These are phyloP conservation scores for Ichneumoninae sp. DNA, from an alignment of 2,888 invertebrate genomes.

Conservation along the genomic window DNA sequence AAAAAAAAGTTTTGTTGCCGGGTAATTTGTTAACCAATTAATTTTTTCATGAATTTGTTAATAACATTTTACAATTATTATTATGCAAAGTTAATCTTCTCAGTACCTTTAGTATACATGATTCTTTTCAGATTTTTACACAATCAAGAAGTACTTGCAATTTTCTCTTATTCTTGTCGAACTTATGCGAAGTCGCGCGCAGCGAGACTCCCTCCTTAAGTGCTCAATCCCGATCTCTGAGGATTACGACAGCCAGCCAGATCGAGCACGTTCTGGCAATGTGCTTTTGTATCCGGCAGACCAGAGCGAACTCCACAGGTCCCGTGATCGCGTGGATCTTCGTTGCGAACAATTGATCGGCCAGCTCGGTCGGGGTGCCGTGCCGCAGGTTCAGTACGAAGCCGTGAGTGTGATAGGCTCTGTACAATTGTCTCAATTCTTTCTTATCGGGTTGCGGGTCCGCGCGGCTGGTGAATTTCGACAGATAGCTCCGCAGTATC, in stretches of 20 bases:
- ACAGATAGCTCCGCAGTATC: slow-evolving; percentile 76
- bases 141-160: no score
- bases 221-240: slow-evolving; percentile 76
- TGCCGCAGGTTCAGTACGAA: slow-evolving; percentile 79
- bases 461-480: slow-evolving; percentile 70
- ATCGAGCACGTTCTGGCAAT: slow-evolving; percentile 80
- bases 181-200: no score
- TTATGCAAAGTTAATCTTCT: no score
- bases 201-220: neutral
- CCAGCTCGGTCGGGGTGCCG: slow-evolving; percentile 73
- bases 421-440: slow-evolving; percentile 78
- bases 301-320: slow-evolving; percentile 81
- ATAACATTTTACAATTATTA: no score
- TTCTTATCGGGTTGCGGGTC: slow-evolving; percentile 76
- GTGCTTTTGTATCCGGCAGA: slow-evolving; percentile 77
- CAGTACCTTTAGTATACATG: no score
- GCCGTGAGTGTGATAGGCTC: slow-evolving; percentile 81
- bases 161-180: no score
- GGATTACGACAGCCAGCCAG: slow-evolving; percentile 79
- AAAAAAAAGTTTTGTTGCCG: no score
- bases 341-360: slow-evolving; percentile 77
- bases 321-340: slow-evolving; percentile 79
- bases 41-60: no score
- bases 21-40: no score
- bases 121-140: no score